Conservation (phyloP, 2,113 vertebrate genomes). For the Mobula birostris region DNA sequence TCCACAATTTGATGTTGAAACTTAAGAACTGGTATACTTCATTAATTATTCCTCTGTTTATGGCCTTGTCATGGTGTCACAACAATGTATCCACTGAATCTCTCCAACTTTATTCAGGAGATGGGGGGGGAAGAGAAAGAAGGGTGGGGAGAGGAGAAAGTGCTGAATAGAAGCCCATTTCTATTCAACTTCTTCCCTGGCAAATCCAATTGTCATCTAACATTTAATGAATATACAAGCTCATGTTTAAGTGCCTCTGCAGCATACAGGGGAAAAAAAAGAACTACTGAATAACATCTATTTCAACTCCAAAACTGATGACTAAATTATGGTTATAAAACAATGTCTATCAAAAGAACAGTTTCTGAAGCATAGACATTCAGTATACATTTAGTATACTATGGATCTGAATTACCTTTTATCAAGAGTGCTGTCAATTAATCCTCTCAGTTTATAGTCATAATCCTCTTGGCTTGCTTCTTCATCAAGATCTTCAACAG, state of each 20-base stretch:
- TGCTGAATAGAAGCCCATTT: background rate
- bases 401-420: slow-evolving; percentile 69
- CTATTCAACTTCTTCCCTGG: background rate
- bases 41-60: background rate
- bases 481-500: slow-evolving; percentile 71
- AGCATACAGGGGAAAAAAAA: background rate
- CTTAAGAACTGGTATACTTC: background rate
- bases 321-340: background rate
- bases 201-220: background rate
- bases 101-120: background rate
- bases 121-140: background rate
- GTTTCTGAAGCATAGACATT: background rate
- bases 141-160: background rate
- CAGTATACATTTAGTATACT: background rate
- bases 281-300: background rate
- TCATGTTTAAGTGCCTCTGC: background rate
- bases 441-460: slow-evolving; percentile 87
- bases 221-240: background rate
- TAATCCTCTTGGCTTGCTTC: slow-evolving; percentile 86
- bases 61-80: background rate
- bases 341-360: background rate
- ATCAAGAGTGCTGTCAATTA: slow-evolving; percentile 89
- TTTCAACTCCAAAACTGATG: background rate
- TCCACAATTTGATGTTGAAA: background rate
- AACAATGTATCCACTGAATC: background rate